Evolutionary conservation across 2,113 vertebrate genomes (phyloP), one percentile per base, ranked within the genome.

Genomic region (Gallinago media): DNA sequence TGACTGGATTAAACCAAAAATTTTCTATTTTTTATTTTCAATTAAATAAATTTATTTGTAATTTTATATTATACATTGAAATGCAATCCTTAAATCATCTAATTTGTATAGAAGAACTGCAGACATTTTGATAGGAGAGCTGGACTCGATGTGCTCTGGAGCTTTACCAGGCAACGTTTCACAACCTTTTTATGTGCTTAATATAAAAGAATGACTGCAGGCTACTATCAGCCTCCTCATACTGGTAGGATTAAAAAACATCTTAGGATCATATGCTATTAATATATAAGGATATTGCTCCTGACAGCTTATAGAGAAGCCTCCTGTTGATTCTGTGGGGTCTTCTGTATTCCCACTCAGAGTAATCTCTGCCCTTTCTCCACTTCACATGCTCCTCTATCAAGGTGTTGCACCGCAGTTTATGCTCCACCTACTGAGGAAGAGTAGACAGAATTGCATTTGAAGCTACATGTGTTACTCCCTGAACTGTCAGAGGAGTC

Each of bases 401-500:
- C 59, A 59, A 29, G 8, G 23, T 46, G 50, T 21, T 88, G 32
- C 59, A 67, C 5, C 73, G 49, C 46, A 79, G 59, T 88, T 78
- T 56, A 44, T 14, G 46, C 16, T 78, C 62, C 88, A 72, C 26
- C 74, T 88, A 29, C 5, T 1, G 62, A 88, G 56, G n/a, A 91
- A 50, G 10, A 34, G 34, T 47, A 79, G 27, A 32, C 1, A 65
- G 58, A 72, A 84, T 8, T 38, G 67, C 40, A 58, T 55, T 52
- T 38, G 47, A 88, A 96, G 40, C 54, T 75, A 47, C 31, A 10
- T 9, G 46, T 84, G 95, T 79, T 93, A 79, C 92, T 78, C 94
- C 80, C 46, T n/a, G 25, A 92, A 88, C 59, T 88, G 70, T 92
- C 95, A 94, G 70, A 97, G 97, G 96, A 97, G 97, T 97, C 97